Evolutionary conservation across 2,888 invertebrate species (phyloP).

Genomic region (Drosophila prolongata): DNA sequence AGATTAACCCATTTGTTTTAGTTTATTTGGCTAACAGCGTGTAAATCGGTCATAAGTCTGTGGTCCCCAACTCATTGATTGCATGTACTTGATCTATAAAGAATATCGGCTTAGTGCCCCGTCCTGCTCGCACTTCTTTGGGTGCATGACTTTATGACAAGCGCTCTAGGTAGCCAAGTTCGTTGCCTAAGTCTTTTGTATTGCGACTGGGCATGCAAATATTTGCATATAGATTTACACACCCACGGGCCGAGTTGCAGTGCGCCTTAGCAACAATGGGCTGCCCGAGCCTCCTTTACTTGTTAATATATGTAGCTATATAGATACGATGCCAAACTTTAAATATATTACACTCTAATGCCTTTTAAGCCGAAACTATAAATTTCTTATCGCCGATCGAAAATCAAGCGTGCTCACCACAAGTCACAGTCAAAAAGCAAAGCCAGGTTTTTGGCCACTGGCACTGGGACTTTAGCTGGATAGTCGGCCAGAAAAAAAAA

Average conservation of each 20-base stretch:
- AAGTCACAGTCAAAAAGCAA: constrained; percentile 48
- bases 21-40: constrained; percentile 20
- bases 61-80: constrained; percentile 24
- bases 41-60: constrained; percentile 27
- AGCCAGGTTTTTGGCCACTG: constrained; percentile 45
- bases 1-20: constrained; percentile 36
- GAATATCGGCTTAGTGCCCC: constrained; percentile 29
- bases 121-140: constrained; percentile 4
- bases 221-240: constrained; percentile 77
- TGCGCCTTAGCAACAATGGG: constrained; percentile 64
- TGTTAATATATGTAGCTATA: constrained; percentile 47
- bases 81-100: constrained; percentile 43
- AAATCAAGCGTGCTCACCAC: constrained; percentile 78
- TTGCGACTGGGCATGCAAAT: constrained; percentile 63
- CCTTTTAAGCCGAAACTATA: constrained; percentile 79
- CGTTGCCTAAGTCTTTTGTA: constrained; percentile 76
- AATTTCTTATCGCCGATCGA: constrained; percentile 78
- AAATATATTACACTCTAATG: constrained; percentile 80
- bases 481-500: neutral
- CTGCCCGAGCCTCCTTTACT: constrained; percentile 60
- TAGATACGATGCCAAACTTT: constrained; percentile 64
- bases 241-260: constrained; percentile 55
- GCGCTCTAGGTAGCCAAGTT: constrained; percentile 58
- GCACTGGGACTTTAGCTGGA: constrained; percentile 13
- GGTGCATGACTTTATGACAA: constrained; percentile 63